Base-by-base conservation (phyloP, 2,888 invertebrate species). In the Beris chalybata region DNA sequence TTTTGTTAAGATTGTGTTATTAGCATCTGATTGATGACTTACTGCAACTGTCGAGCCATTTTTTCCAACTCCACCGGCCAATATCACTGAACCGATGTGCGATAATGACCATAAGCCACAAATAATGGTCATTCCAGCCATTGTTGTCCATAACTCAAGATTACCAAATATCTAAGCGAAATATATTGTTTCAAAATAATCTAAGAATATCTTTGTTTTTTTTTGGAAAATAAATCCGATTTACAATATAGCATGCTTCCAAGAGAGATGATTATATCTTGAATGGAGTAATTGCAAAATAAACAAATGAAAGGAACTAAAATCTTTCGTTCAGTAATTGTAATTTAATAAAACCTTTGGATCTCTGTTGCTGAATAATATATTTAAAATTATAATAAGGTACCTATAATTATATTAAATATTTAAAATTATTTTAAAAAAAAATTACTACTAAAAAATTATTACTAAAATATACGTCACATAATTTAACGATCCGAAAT, bases 21-120 rank as follows among this genome's bases (percentile, higher is more conserved):
- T 22, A 22, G 32, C 31, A 56, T 45, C 30, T 13, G 31, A 29
- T 47, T n/a, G 38, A 38, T 38, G 38, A 86, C 94, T 93, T 92
- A 97, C 97, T 85, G 97, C 97, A 76, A 97, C 95, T 74, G 98
- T 97, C 75, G 97, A 97, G 83, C 97, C 97, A 87, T 97, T 97
- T 87, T 97, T 98, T 81, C 98, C 98, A 81, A 93, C 92, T 82
- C 98, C 98, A 82, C 97, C 93, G 82, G 88, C 88, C 85, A 91
- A 88, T 83, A 93, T 90, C 83, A 91, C 86, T 81, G 86, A 86
- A 81, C 88, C 86, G 80, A 89, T 87, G 80, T 87, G 84, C 81
- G 87, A 87, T 77, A 91, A 83, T 76, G 90, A 87, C 82, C 88
- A 84, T 79, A 86, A 80, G 76, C 90, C 86, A 83, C 89, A 89